Base-by-base conservation (phyloP, 1,140 invertebrate genomes). In the Oedothorax gibbosus region DNA sequence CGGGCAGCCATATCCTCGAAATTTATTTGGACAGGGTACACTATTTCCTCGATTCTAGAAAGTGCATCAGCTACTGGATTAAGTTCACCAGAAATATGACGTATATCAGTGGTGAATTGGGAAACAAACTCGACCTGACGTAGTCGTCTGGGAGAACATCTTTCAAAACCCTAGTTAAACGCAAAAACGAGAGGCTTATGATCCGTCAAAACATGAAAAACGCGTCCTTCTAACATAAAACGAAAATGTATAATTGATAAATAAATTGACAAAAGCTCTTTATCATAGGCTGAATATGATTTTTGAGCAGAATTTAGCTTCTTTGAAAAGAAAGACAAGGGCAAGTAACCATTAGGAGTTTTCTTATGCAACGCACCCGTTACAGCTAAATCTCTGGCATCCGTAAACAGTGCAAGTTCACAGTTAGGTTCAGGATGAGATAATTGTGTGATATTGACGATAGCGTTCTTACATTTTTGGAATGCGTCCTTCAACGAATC, bases 261-360 rank as follows among this genome's bases (percentile, higher is more conserved):
- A 51, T 78, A 78, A 15, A 20, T 14, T 7, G 8, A 18, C 6
- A 92, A 76, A 0, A 92, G 85, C 87, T 92, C 91, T 7, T 90
- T 75, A 80, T 91, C 90, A 87, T 90, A 91, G 0, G 89, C 87
- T 14, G 87, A 87, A 65, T 91, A 90, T 53, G 89, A 89, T n/a
- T 83, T 62, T 87, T 80, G 14, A 4, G 50, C 9, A 35, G 21
- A 4, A 57, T 14, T 64, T 2, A 86, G 65, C 14, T 79, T 66
- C 11, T 71, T 68, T 9, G 66, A 65, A 56, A 85, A 85, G 18
- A 85, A 78, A 14, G 11, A 49, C 12, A 78, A 75, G 12, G 51
- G 64, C 11, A 9, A 35, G 20, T 20, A 12, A 35, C 20, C 20
- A n/a, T 66, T 9, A 11, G 18, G 10, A 66, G 65, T 35, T 50